phyloP scores from a whole-genome alignment of 2,113 vertebrate genomes.

The Carassius gibelio region DNA sequence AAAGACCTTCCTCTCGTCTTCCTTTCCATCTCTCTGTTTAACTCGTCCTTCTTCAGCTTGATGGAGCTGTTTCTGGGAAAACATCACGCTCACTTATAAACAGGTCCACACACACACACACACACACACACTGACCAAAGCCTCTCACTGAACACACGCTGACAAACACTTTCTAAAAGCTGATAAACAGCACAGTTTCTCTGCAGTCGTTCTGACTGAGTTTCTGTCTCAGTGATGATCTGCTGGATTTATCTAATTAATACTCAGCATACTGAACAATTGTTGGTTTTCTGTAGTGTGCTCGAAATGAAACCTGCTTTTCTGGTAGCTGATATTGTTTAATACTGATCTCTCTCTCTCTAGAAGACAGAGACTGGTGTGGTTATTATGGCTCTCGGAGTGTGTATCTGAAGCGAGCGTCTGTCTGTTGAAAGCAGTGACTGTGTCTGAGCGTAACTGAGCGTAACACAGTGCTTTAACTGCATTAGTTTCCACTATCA shows the following conservation, averaged over 20 bases:
- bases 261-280: too few species aligned
- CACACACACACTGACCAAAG: neutral
- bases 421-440: slow-evolving; percentile 19
- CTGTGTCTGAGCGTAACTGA: neutral
- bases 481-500: slow-evolving; percentile 19
- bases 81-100: slow-evolving; percentile 2
- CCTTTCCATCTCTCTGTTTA: neutral
- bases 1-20: neutral
- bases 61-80: slow-evolving; percentile 4
- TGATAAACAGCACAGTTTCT: neutral
- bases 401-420: neutral
- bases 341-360: neutral
- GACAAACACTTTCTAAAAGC: neutral
- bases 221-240: neutral
- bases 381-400: neutral
- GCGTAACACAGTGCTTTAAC: neutral
- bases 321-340: neutral
- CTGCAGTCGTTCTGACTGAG: neutral
- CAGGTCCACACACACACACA: slow-evolving; percentile 42
- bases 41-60: neutral
- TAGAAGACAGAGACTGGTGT: neutral
- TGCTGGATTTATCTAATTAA: neutral
- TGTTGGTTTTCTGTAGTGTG: neutral
- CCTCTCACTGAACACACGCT: neutral
- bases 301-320: neutral